A percentile compares a stretch with the other conserved stretches of the same genome.
Evolutionary conservation across 2,888 invertebrate species (phyloP).

Genomic region (Drepanosiphum platanoidis): DNA sequence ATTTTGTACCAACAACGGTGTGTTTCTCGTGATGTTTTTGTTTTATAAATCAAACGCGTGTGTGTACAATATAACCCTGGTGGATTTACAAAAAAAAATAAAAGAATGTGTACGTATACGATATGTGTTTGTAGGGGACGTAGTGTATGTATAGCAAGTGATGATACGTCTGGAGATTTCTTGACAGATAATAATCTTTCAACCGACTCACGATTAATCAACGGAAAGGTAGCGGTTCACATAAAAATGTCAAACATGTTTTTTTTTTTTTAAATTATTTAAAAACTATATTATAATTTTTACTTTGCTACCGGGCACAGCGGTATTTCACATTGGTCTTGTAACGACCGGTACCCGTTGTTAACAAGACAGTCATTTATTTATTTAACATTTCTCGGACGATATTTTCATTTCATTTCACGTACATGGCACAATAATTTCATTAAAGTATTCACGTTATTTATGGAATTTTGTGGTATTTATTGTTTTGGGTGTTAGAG

Average conservation of each 20-base stretch:
- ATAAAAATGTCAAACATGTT: constrained; percentile 49
- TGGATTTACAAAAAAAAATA: background rate
- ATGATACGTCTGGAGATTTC: constrained; percentile 44
- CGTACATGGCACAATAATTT: background rate
- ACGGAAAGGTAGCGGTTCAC: constrained; percentile 43
- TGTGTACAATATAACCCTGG: background rate
- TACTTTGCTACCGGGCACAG: constrained; percentile 51
- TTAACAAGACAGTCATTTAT: constrained; percentile 13
- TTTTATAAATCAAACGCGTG: background rate
- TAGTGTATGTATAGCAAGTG: background rate
- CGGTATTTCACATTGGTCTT: constrained; percentile 45
- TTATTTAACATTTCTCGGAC: constrained; percentile 8
- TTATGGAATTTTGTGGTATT: background rate
- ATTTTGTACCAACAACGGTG: background rate
- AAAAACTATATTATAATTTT: constrained; percentile 27
- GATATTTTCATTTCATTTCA: background rate
- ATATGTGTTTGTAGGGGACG: background rate
- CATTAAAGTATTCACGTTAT: background rate
- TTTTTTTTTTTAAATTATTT: constrained; percentile 21
- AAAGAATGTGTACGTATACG: background rate
- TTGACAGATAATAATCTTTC: constrained; percentile 31
- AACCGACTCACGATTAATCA: constrained; percentile 39
- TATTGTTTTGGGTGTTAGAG: background rate
- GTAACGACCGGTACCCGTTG: constrained; percentile 11
- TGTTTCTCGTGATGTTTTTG: background rate